phyloP scores from a whole-genome alignment of 2,113 vertebrate genomes.

The Camelus dromedarius region DNA sequence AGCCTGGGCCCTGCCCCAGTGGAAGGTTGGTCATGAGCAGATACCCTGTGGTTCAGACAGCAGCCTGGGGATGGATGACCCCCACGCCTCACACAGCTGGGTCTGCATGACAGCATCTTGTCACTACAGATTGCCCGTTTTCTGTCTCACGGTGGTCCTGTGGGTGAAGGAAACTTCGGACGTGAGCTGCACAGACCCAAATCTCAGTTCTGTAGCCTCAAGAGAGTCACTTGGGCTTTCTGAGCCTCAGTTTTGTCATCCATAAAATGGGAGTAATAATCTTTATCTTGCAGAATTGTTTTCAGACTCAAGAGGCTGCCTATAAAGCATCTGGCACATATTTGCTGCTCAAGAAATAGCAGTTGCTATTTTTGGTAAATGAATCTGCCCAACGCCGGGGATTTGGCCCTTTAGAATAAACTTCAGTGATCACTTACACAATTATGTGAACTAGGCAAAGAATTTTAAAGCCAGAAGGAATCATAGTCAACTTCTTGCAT shows the following conservation, averaged over 20 bases:
- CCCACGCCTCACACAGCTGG: too few relatives aligned
- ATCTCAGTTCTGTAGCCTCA: not conserved
- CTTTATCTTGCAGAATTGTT: not conserved
- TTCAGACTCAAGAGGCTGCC: not conserved
- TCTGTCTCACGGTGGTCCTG: not conserved
- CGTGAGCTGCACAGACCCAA: not conserved
- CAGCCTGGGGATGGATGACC: not conserved
- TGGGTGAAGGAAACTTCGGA: fast-evolving
- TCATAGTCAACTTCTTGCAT: not conserved
- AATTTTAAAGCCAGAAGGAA: not conserved
- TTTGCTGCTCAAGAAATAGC: not conserved
- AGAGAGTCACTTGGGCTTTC: not conserved
- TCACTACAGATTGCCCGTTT: not conserved
- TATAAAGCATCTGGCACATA: not conserved
- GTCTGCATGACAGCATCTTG: fast-evolving
- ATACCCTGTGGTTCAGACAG: not conserved
- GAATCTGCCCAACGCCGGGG: not conserved
- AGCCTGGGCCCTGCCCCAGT: not conserved
- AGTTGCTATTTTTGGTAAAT: not conserved
- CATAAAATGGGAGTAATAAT: not conserved
- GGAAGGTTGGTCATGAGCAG: not conserved
- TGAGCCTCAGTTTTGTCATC: not conserved
- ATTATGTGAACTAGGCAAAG: not conserved
- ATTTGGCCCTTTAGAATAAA: not conserved
- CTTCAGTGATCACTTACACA: not conserved